Percentiles rank a stretch among this genome's conserved stretches.
Evolutionary conservation across 1,140 invertebrate species (phyloP).

Genomic region (Pomacea maculata): DNA sequence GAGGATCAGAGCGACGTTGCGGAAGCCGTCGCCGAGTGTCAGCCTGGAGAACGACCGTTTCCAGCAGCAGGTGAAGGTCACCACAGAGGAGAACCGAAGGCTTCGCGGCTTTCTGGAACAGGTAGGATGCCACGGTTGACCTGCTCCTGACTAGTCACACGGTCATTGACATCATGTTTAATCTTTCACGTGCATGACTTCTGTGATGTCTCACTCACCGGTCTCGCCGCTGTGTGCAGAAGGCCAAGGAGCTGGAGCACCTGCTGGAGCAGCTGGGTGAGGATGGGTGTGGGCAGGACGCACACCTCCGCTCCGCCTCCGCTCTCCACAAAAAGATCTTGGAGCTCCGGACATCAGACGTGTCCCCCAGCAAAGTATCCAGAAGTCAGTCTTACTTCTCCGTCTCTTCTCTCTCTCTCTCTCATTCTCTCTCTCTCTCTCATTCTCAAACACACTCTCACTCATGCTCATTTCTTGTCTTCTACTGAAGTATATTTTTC

Average conservation of each 20-base stretch:
- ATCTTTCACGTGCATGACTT: no score
- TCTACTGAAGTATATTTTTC: no score
- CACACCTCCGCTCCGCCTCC: slow-evolving; percentile 29
- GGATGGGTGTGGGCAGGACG: slow-evolving; percentile 35
- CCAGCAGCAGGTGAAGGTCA: slow-evolving; percentile 61
- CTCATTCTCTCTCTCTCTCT: neutral
- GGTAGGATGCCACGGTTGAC: slow-evolving; percentile 24
- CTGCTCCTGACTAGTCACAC: no score
- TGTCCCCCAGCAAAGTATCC: slow-evolving; percentile 49
- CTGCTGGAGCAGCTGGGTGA: slow-evolving; percentile 50
- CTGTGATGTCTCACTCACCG: no score
- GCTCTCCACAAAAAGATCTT: slow-evolving; percentile 44
- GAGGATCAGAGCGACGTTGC: slow-evolving; percentile 70
- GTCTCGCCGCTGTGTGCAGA: slow-evolving; percentile 25
- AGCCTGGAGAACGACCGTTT: slow-evolving; percentile 55
- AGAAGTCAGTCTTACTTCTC: slow-evolving; percentile 30
- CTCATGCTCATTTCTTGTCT: no score
- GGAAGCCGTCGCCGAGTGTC: slow-evolving; percentile 61
- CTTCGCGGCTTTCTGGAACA: slow-evolving; percentile 59
- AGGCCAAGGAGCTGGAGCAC: slow-evolving; percentile 40
- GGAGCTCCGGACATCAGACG: slow-evolving; percentile 39
- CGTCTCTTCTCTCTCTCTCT: neutral
- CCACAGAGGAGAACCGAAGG: slow-evolving; percentile 65
- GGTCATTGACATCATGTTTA: no score
- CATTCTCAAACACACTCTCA: no score